Evolutionary conservation across 1,140 invertebrate genomes (phyloP), one percentile per base, ranked within the genome.

Genomic region (Ceratoteleas bidentatus): DNA sequence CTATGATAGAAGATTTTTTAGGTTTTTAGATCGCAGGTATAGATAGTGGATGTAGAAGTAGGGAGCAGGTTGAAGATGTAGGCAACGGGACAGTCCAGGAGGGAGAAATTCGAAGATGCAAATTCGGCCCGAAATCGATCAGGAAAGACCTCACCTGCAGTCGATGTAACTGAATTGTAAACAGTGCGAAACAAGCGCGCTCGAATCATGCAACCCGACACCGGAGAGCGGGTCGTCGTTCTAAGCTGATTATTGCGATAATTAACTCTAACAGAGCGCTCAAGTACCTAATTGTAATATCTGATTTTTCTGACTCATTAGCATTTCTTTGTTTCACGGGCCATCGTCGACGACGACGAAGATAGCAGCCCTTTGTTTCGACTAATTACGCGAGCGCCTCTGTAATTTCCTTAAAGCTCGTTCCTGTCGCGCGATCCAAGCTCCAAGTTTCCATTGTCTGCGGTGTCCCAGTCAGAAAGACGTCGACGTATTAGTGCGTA

Each of bases 231-330:
- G 52, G 40, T 4, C 40, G 32, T 8, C 56, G 45, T 0, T 47
- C 32, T 56, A 61, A 40, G 65, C 65, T 70, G 66, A 70, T 78
- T 70, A 50, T 69, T 50, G 64, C 50, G 58, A 62, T 77, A 77
- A 77, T 77, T 69, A 61, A 54, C 60, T 57, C 54, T 66, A 66
- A 60, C 65, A 13, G 76, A 45, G 16, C 57, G 34, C 43, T 68
- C 47, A 47, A 62, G 38, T 58, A 65, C 1, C 49, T 73, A 80
- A 80, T 73, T 73, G 62, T 73, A 73, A 80, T 79, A 79, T 73
- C 62, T 56, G 50, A 73, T 73, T 80, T 80, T 73, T 68, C 62
- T 73, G 69, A 66, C 76, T 80, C 69, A 80, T 80, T 80, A 80
- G 15, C 68, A 49, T 73, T 66, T 73, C 76, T 80, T 73, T 80